These are phyloP conservation scores for Parasteatoda lunata DNA, from an alignment of 2,888 invertebrate species.

Conservation along the genomic window DNA sequence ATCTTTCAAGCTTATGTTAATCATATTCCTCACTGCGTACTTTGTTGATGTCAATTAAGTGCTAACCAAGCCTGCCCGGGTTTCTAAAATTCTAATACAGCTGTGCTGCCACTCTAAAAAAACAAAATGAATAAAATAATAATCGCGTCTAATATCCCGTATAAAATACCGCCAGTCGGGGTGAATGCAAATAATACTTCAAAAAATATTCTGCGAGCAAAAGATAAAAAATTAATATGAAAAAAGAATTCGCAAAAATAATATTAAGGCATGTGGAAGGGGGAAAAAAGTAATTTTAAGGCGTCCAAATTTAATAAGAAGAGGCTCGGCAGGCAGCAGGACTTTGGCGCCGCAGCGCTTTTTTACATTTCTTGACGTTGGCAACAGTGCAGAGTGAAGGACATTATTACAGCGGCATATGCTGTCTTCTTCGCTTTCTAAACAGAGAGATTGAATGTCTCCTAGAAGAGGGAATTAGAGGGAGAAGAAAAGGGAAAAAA, in stretches of 20 bases:
- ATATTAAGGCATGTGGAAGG: constrained; percentile 41
- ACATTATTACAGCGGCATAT: constrained; percentile 67
- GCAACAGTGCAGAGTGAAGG: constrained; percentile 18
- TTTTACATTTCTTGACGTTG: constrained; percentile 43
- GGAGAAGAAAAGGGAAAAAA: not conserved
- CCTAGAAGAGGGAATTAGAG: not conserved
- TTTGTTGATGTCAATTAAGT: constrained; percentile 66
- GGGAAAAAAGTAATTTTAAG: constrained; percentile 66
- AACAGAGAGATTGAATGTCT: constrained; percentile 6
- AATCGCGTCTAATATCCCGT: constrained; percentile 65
- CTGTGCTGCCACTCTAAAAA: constrained; percentile 48
- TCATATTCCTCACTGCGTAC: constrained; percentile 46
- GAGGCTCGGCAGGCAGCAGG: constrained; percentile 41
- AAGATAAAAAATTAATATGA: constrained; percentile 64
- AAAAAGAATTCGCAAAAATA: constrained; percentile 64
- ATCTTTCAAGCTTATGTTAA: constrained; percentile 50
- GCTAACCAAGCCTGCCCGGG: constrained; percentile 57
- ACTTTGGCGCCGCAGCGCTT: constrained; percentile 57
- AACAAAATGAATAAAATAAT: constrained; percentile 65
- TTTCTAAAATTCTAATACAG: constrained; percentile 64
- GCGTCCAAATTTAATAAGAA: constrained; percentile 67
- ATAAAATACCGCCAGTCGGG: constrained; percentile 60
- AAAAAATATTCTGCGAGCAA: constrained; percentile 44
- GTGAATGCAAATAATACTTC: constrained; percentile 5
- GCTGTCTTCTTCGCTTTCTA: constrained; percentile 44